These are phyloP conservation scores for Agrochola lychnidis DNA, from an alignment of 2,888 invertebrate genomes.

Conservation along the genomic window DNA sequence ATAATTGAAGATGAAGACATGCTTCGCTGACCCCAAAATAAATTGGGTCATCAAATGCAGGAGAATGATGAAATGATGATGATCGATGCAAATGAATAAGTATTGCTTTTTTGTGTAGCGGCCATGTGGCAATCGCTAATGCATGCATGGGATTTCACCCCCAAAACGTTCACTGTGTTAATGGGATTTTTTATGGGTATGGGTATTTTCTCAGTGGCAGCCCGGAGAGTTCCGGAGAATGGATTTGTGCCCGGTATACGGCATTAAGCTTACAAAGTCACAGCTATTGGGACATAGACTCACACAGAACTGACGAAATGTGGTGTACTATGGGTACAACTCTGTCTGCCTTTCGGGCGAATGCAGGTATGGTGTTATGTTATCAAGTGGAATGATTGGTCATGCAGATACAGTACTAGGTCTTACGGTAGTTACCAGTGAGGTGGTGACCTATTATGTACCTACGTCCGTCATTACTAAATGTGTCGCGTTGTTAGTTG, in stretches of 20 bases:
- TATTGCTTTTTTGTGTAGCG: not conserved
- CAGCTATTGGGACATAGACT: not conserved
- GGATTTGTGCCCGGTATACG: not conserved
- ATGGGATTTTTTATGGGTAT: not conserved
- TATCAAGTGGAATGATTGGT: constrained; percentile 8
- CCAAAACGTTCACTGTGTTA: not conserved
- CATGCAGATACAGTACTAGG: constrained; percentile 20
- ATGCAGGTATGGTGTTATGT: not conserved
- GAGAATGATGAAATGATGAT: too few relatives aligned
- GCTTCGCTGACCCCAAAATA: not conserved
- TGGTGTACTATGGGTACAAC: not conserved
- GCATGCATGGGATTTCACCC: too few relatives aligned
- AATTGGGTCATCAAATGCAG: not conserved
- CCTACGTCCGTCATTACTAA: constrained; percentile 59
- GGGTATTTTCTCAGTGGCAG: not conserved
- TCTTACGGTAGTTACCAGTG: constrained; percentile 50
- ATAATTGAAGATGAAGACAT: not conserved
- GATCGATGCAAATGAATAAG: too few relatives aligned
- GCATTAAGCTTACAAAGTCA: not conserved
- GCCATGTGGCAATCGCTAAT: not conserved
- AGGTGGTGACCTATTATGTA: constrained; percentile 58
- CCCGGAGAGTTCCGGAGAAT: too few relatives aligned
- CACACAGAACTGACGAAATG: not conserved
- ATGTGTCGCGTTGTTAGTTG: constrained; percentile 56
- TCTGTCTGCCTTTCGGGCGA: not conserved